Base-by-base conservation (phyloP, 2,113 vertebrate genomes). In the Corythornis madagascariensis region DNA sequence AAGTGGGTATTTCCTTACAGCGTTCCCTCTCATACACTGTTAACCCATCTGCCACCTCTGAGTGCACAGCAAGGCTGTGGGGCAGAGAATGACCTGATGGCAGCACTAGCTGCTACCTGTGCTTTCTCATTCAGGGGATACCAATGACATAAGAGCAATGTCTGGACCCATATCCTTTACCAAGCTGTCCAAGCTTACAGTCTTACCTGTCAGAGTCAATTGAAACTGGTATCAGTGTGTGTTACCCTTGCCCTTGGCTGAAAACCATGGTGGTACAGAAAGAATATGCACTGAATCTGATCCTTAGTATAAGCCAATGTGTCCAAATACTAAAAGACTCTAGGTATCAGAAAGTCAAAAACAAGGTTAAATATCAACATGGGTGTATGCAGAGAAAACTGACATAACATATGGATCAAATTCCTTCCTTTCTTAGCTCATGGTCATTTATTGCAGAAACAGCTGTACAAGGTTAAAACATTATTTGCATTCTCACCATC, bases 341-440 rank as follows among this genome's bases (percentile, higher is more conserved):
- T 6, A 63, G 3, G 9, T 4, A 45, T 16, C 33, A 79, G 57
- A 85, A 85, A 86, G 76, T 12, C 42, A 52, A 83, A 61, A 59
- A 2, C 38, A 73, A 83, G 3, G 8, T 57, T 85, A 80, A 55
- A 61, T 40, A 64, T 22, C 13, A 64, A 57, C 20, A 57, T 6
- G 0, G 1, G 1, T 2, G 0, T 19, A 50, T 13, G 61, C n/a
- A 85, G 8, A 73, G 28, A 66, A 88, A 84, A 29, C 9, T 42
- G 18, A 73, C 87, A 73, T 18, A 76, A 45, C 0, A 0, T 4
- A 56, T 7, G 0, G 28, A 66, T 57, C 40, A 82, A 75, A 84
- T 17, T 19, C 20, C 9, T 64, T 78, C 13, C 16, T 57, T 65
- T 73, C 31, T 70, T 87, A 77, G 11, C 7, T 86, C 4, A 4